Conservation (phyloP, 2,797 vertebrate species). For the Sebastes kiyomatsui region DNA sequence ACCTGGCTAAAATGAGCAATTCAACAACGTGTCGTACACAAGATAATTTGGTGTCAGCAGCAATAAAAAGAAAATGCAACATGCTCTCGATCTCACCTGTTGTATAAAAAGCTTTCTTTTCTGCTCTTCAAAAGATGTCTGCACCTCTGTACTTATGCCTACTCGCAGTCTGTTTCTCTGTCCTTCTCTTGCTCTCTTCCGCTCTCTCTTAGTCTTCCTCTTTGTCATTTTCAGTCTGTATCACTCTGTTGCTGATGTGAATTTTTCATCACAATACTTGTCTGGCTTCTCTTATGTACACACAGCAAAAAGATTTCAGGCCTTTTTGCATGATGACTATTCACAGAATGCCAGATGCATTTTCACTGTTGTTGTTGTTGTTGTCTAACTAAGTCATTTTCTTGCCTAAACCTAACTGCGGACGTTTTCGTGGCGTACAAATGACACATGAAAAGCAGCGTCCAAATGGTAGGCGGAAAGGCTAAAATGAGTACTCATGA, state of each 20-base stretch:
- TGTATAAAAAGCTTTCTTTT: not conserved
- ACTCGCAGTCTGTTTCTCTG: not conserved
- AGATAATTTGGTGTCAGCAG: not conserved
- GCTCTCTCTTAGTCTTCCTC: not conserved
- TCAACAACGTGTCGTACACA: not conserved
- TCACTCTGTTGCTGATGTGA: constrained; percentile 25
- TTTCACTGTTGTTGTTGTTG: constrained; percentile 19
- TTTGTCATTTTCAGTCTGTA: constrained; percentile 18
- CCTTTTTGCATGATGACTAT: constrained; percentile 43
- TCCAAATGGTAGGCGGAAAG: too few species aligned
- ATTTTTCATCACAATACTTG: constrained; percentile 41
- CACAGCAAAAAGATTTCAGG: constrained; percentile 5
- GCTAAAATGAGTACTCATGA: too few species aligned
- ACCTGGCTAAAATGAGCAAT: not conserved
- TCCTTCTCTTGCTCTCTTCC: not conserved
- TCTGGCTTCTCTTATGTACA: constrained; percentile 7
- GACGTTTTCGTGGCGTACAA: too few species aligned
- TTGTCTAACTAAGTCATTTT: too few species aligned
- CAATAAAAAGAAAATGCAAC: not conserved
- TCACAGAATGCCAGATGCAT: constrained; percentile 31
- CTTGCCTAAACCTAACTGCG: too few species aligned
- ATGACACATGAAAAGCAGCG: too few species aligned
- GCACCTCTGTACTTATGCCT: not conserved
- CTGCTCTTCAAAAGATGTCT: not conserved
- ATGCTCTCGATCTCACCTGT: constrained; percentile 2